These are phyloP conservation scores for Emydocephalus ijimae DNA, from an alignment of 2,113 vertebrate species.

Conservation along the genomic window DNA sequence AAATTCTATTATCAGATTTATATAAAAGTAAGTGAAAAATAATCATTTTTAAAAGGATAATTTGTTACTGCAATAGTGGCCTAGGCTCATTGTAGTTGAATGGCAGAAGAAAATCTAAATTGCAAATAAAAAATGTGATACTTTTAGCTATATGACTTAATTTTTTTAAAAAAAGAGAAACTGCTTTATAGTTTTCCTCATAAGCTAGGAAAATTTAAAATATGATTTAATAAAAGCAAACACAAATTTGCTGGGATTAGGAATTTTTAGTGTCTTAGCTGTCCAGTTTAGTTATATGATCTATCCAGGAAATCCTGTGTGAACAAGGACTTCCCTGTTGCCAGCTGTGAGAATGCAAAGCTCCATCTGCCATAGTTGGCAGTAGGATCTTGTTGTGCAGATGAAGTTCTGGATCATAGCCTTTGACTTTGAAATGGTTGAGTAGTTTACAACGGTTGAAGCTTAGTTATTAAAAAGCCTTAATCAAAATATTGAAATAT, in stretches of 20 bases:
- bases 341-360: slow-evolving; percentile 13
- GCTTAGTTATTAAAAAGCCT: slow-evolving; percentile 8
- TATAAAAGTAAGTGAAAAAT: neutral
- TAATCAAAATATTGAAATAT: slow-evolving; percentile 2
- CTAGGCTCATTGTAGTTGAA: neutral
- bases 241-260: neutral
- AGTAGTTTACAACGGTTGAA: slow-evolving; percentile 5
- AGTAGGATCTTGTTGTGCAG: slow-evolving; percentile 7
- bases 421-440: slow-evolving; percentile 27
- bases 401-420: slow-evolving; percentile 25
- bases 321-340: neutral
- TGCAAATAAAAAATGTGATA: neutral
- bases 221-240: neutral
- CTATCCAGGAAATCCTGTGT: neutral
- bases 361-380: slow-evolving; percentile 32
- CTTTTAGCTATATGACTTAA: neutral
- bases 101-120: neutral
- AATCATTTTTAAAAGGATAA: neutral
- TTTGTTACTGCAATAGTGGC: neutral
- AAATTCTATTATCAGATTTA: neutral
- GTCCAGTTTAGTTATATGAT: neutral
- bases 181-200: neutral
- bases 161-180: neutral
- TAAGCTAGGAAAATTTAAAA: neutral
- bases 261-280: neutral